phyloP scores from a whole-genome alignment of 1,140 invertebrate species.

The Aphelenchoides avenae region DNA sequence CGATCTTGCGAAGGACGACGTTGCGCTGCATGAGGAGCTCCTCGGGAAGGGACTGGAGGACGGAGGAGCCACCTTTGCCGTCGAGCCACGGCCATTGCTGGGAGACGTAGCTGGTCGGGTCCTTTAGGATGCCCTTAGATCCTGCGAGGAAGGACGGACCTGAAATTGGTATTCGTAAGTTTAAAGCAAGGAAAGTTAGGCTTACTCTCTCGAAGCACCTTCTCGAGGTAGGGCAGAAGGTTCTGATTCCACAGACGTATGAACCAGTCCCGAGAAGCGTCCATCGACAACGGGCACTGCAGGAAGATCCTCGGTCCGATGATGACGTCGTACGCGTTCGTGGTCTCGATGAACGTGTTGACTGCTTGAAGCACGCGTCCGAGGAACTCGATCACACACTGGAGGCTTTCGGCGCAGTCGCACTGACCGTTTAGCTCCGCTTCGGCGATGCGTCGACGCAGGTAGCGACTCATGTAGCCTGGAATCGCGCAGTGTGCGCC shows the following conservation, averaged over 20 bases:
- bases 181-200: no score
- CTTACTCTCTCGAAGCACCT: conserved; percentile 38
- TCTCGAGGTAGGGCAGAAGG: conserved; percentile 37
- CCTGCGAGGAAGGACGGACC: no score
- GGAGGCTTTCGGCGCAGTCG: conserved; percentile 8
- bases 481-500: not conserved
- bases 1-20: no score
- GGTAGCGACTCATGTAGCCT: conserved; percentile 47
- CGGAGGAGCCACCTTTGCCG: no score
- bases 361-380: conserved; percentile 23
- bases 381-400: conserved; percentile 36
- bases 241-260: conserved; percentile 43
- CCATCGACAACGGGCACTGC: conserved; percentile 33
- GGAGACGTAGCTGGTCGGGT: no score
- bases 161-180: no score
- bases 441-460: conserved; percentile 45
- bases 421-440: conserved; percentile 32
- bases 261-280: conserved; percentile 34
- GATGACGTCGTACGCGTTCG: conserved; percentile 25
- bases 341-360: conserved; percentile 42
- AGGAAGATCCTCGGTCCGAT: conserved; percentile 44
- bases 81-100: no score
- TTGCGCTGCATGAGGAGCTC: no score
- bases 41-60: no score
- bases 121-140: no score